phyloP scores from a whole-genome alignment of 2,113 vertebrate genomes.

The Misgurnus mizolepis region DNA sequence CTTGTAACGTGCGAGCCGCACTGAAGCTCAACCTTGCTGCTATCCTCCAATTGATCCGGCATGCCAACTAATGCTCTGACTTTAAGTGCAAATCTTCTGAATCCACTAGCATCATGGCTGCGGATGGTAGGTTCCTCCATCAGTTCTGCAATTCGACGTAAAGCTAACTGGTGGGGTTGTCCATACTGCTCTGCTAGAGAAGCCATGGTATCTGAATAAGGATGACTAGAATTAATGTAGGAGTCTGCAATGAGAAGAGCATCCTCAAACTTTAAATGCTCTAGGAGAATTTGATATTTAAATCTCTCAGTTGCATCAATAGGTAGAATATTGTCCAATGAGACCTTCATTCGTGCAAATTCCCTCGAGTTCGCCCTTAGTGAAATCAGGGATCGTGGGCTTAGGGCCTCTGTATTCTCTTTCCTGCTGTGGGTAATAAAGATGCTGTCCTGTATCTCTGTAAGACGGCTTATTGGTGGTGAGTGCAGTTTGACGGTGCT shows the following conservation, averaged over 20 bases:
- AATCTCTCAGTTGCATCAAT: constrained; percentile 9
- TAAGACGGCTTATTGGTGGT: no score
- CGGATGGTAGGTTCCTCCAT: background rate
- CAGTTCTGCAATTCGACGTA: background rate
- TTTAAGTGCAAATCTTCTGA: background rate
- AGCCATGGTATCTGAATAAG: background rate
- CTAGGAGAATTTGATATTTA: constrained; percentile 24
- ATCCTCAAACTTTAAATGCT: constrained; percentile 38
- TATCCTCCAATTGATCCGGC: background rate
- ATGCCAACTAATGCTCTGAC: background rate
- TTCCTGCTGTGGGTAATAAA: background rate
- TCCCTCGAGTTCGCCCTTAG: background rate
- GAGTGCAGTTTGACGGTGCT: background rate
- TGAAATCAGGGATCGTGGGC: background rate
- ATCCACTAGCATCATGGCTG: background rate
- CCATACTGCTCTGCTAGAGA: background rate
- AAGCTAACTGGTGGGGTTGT: background rate
- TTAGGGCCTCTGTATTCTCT: background rate
- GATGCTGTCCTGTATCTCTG: background rate
- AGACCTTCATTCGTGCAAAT: background rate
- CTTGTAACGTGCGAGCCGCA: constrained; percentile 15
- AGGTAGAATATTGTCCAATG: background rate
- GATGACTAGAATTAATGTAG: constrained; percentile 6
- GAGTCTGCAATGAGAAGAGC: constrained; percentile 26
- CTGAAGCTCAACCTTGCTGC: background rate